Base-by-base conservation (phyloP, 2,888 invertebrate genomes). In the Lucinisca nassula region DNA sequence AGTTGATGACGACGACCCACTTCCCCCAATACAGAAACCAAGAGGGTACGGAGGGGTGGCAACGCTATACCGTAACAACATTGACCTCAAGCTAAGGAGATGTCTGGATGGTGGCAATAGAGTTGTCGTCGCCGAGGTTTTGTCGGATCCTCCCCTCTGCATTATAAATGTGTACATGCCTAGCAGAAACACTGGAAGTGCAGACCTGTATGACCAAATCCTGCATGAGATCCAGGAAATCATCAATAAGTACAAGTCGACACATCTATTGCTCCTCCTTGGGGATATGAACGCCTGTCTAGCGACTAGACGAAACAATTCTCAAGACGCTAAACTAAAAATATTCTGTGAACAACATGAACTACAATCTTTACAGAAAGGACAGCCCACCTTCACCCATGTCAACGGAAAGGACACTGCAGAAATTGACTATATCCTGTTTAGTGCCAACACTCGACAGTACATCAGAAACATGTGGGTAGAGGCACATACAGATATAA, bases 281-380 rank as follows among this genome's bases (percentile, higher is more conserved):
- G 75, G 49, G 0, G 75, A 75, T 30, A 75, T 75, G 75, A 75
- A 75, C 51, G 8, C 51, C 0, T 75, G 49, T 1, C 51, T 75
- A 0, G 21, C 21, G 12, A 30, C 30, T 2, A 8, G 14, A 17
- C n/a, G n/a, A n/a, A n/a, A n/a, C n/a, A n/a, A 75, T 37, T 30
- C n/a, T 0, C n/a, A 32, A 21, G 75, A 75, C 49, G 30, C 8
- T 24, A 17, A 51, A 17, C 49, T 10, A 6, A 6, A 8, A 24
- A 73, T n/a, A n/a, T n/a, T 24, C 73, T 40, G 27, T 35, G n/a
- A 6, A 6, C 24, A 4, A 17, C 24, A 30, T 30, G 27, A 21
- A 30, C 61, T 61, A 1, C 24, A 6, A 14, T 51, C 6, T 8
- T 8, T 49, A 21, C 75, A 75, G 51, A 6, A 21, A 8, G 74